A percentile compares a stretch with the other conserved stretches of the same genome.
Conservation (phyloP, 2,113 vertebrate genomes). For the Herpetotheres cachinnans region DNA sequence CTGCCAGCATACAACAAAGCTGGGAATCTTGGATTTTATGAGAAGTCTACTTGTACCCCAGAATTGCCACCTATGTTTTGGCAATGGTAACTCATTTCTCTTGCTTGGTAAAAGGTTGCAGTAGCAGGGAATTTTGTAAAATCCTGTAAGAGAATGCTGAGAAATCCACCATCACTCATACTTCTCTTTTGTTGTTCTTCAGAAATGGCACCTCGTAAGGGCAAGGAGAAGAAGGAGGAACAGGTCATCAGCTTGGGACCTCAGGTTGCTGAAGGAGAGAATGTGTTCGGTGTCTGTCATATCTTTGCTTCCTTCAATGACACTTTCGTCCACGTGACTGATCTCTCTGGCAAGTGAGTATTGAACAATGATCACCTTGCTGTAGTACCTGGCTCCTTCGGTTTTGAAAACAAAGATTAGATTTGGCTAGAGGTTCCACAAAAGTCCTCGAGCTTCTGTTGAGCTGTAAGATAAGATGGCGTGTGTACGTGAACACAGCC, state of each 20-base stretch:
- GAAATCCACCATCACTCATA: rapidly evolving
- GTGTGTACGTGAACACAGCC: rapidly evolving
- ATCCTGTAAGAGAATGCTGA: no score
- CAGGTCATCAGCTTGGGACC: constrained; percentile 98
- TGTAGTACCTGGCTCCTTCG: background rate
- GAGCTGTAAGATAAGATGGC: background rate
- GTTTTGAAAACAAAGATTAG: background rate
- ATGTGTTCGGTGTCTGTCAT: constrained; percentile 96
- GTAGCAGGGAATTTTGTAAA: background rate
- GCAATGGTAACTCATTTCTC: rapidly evolving
- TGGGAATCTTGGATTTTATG: rapidly evolving
- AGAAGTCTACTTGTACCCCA: rapidly evolving
- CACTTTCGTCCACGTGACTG: constrained; percentile 96
- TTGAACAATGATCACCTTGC: rapidly evolving
- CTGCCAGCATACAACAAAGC: background rate
- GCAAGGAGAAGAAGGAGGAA: constrained; percentile 99
- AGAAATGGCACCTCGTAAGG: constrained; percentile 99
- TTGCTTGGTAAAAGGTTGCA: background rate
- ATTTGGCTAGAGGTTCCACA: background rate
- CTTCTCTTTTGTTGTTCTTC: background rate
- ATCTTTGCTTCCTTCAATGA: constrained; percentile 99
- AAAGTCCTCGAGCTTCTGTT: background rate
- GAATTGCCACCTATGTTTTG: rapidly evolving
- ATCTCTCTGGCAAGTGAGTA: constrained; percentile 98
- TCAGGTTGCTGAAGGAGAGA: constrained; percentile 97